phyloP scores from a whole-genome alignment of 2,113 vertebrate genomes.

The Paralichthys olivaceus region DNA sequence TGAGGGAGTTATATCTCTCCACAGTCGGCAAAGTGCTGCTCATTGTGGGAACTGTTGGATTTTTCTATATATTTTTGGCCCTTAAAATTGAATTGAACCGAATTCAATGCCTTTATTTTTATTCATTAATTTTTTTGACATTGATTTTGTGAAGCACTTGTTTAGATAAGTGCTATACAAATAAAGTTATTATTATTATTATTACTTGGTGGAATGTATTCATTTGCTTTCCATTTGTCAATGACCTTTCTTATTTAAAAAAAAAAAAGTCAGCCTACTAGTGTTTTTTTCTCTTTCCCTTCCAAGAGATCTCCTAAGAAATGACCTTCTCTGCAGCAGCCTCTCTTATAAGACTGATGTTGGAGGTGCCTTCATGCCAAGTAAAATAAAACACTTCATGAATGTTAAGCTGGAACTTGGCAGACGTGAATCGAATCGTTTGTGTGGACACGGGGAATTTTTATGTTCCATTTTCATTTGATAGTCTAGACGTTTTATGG shows the following conservation, averaged over 20 bases:
- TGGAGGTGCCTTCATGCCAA: slow-evolving; percentile 71
- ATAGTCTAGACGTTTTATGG: slow-evolving; percentile 81
- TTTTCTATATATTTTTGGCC: too few species aligned
- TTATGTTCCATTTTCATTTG: slow-evolving; percentile 78
- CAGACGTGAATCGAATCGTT: slow-evolving; percentile 67
- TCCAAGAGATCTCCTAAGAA: slow-evolving; percentile 61
- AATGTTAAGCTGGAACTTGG: slow-evolving; percentile 79
- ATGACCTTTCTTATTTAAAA: slow-evolving; percentile 50
- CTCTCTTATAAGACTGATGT: slow-evolving; percentile 76
- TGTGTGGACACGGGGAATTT: slow-evolving; percentile 71
- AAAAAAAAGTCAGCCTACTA: slow-evolving; percentile 11
- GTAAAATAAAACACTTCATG: slow-evolving; percentile 81
- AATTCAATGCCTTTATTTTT: too few species aligned
- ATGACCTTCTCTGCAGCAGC: slow-evolving; percentile 67
- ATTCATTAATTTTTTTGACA: too few species aligned
- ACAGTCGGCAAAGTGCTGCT: too few species aligned
- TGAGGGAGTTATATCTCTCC: too few species aligned
- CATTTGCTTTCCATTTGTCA: slow-evolving; percentile 43
- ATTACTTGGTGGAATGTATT: background rate
- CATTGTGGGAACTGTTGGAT: too few species aligned
- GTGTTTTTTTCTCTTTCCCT: slow-evolving; percentile 47
- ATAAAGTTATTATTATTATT: too few species aligned
- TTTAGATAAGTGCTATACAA: too few species aligned
- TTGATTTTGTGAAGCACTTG: too few species aligned
- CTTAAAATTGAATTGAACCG: too few species aligned